A percentile compares a stretch with the other conserved stretches of the same genome.
Conservation (phyloP, 2,888 invertebrate species). For the Sceliomorpha sp. region DNA sequence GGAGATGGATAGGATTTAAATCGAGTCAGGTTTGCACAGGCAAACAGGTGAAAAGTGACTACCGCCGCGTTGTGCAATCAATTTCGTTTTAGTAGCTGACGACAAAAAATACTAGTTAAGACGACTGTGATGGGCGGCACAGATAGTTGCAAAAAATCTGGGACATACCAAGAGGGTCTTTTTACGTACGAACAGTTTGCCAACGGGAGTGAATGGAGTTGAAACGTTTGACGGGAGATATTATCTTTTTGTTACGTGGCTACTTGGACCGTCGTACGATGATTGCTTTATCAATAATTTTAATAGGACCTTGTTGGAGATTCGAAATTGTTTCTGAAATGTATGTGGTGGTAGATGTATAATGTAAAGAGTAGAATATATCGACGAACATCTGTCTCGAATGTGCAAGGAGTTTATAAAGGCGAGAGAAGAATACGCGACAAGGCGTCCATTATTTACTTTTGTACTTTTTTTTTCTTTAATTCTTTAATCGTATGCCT, state of each 20-base stretch:
- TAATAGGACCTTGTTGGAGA: too few species aligned
- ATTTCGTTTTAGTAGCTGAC: conserved; percentile 6
- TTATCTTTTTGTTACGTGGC: conserved; percentile 11
- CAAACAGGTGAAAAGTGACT: conserved; percentile 49
- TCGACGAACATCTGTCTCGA: too few species aligned
- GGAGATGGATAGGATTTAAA: conserved; percentile 32
- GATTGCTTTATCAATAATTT: conserved; percentile 11
- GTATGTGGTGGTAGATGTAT: too few species aligned
- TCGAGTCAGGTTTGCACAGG: conserved; percentile 6
- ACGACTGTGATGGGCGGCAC: conserved; percentile 11
- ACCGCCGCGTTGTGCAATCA: conserved; percentile 23
- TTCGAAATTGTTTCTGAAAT: too few species aligned
- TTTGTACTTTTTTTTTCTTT: too few species aligned
- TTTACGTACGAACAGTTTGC: conserved; percentile 14
- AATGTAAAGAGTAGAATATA: too few species aligned
- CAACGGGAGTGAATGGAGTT: conserved; percentile 9
- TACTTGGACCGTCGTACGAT: conserved; percentile 10
- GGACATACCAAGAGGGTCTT: conserved; percentile 15
- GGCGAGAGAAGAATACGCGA: too few species aligned
- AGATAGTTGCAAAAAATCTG: conserved; percentile 18
- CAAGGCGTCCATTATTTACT: too few species aligned
- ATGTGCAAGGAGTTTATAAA: too few species aligned
- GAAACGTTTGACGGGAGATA: conserved; percentile 26
- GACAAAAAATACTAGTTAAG: conserved; percentile 20
- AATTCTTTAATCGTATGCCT: too few species aligned